Conservation (phyloP, 2,113 vertebrate species). For the Trogon melanurus region DNA sequence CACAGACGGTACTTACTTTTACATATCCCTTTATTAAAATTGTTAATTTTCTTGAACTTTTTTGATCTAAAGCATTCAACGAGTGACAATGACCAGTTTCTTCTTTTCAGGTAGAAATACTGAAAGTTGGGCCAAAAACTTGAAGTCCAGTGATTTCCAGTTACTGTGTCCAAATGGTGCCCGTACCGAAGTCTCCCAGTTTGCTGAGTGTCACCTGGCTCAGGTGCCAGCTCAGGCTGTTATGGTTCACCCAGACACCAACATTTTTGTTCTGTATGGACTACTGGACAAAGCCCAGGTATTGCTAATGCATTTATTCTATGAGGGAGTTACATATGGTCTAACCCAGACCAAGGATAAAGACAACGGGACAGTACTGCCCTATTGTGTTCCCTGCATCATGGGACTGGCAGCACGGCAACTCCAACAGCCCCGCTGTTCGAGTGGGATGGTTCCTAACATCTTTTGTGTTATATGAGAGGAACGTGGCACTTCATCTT, state of each 20-base stretch:
- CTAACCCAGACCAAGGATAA: neutral
- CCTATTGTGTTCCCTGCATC: neutral
- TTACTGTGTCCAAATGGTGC: constrained; percentile 88
- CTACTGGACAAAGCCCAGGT: constrained; percentile 93
- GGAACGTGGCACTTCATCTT: neutral
- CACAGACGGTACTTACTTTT: constrained; percentile 82
- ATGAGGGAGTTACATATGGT: fast-evolving
- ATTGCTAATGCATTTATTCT: neutral
- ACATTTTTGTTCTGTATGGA: constrained; percentile 83
- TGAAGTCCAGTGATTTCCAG: constrained; percentile 84
- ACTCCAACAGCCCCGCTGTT: neutral
- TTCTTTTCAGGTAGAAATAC: constrained; percentile 79
- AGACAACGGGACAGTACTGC: neutral
- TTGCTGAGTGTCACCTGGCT: constrained; percentile 85
- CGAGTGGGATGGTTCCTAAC: neutral
- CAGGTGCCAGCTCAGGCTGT: constrained; percentile 88
- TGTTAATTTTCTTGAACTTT: neutral
- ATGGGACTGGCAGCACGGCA: neutral
- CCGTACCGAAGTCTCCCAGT: constrained; percentile 87
- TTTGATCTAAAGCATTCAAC: neutral
- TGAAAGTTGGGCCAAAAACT: constrained; percentile 79
- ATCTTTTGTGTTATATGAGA: neutral
- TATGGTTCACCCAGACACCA: constrained; percentile 88
- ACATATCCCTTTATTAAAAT: neutral
- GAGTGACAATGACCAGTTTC: neutral